Percentiles rank a stretch among this genome's conserved stretches.
Conservation (phyloP, 1,140 invertebrate genomes). For the Bombus polaris region DNA sequence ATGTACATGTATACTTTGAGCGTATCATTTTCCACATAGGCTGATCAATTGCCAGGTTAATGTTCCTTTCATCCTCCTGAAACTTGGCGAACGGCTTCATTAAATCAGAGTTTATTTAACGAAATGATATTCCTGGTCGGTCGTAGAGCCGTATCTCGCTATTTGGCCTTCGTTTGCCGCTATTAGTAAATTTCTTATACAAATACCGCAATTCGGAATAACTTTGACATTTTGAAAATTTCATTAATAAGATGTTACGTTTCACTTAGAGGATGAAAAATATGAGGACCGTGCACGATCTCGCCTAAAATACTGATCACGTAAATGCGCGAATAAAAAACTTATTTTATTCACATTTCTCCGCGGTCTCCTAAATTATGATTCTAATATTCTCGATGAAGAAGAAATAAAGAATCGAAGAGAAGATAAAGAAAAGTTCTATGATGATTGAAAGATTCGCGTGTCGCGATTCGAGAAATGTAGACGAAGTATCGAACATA, state of each 20-base stretch:
- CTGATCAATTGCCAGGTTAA: conserved; percentile 44
- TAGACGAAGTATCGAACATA: not conserved
- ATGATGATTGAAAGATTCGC: not conserved
- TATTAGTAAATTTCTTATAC: not conserved
- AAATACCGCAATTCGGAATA: too few species aligned
- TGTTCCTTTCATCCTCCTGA: conserved; percentile 25
- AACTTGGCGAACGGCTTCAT: not conserved
- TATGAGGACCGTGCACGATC: not conserved
- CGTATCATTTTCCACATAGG: conserved; percentile 68
- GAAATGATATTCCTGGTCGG: not conserved
- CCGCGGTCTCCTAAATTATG: conserved; percentile 6
- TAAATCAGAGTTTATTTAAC: not conserved
- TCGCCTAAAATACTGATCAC: conserved; percentile 36
- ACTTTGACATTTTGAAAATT: not conserved
- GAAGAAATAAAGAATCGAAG: not conserved
- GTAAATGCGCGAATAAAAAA: conserved; percentile 31
- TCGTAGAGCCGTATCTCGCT: not conserved
- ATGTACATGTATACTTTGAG: conserved; percentile 71
- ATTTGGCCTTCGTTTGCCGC: accelerated
- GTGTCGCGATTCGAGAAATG: not conserved
- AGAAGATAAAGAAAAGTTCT: too few species aligned
- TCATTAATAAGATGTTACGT: not conserved
- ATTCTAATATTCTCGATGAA: too few species aligned
- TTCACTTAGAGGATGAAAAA: conserved; percentile 7
- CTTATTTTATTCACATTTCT: conserved; percentile 12